Evolutionary conservation across 2,113 vertebrate species (phyloP).

Genomic region (Nymphicus hollandicus): DNA sequence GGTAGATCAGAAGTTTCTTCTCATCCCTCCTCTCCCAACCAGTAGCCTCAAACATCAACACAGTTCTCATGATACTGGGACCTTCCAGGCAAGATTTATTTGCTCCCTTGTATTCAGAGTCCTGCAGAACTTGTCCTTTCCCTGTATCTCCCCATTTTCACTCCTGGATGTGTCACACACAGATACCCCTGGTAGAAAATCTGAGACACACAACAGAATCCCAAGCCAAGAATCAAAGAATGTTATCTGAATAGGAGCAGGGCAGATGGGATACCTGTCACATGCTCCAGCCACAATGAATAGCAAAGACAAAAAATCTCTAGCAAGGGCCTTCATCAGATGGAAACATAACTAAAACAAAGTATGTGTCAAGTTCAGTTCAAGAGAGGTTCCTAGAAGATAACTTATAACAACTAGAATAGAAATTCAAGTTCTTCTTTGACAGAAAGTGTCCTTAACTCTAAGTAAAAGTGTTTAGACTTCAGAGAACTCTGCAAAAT

Average conservation of each 20-base stretch:
- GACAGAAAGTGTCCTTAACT: slow-evolving; percentile 6
- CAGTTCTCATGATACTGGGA: not conserved
- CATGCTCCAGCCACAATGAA: not conserved
- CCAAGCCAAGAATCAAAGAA: not conserved
- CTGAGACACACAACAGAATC: not conserved
- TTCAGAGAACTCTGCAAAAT: slow-evolving; percentile 33
- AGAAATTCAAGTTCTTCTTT: not conserved
- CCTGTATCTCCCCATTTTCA: not conserved
- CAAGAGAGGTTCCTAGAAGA: not conserved
- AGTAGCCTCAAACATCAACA: not conserved
- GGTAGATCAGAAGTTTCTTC: not conserved
- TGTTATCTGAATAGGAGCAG: not conserved
- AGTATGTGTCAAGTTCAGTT: not conserved
- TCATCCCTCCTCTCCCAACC: too few species aligned
- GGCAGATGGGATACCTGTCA: not conserved
- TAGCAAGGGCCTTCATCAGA: not conserved
- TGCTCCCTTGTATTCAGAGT: not conserved
- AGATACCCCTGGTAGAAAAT: not conserved
- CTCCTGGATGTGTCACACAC: not conserved
- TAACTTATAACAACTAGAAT: not conserved
- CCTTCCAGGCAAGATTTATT: slow-evolving; percentile 19
- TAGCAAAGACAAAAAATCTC: not conserved
- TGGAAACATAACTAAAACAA: slow-evolving; percentile 13
- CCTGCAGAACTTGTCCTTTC: not conserved
- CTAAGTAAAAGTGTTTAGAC: slow-evolving; percentile 12